Evolutionary conservation across 2,113 vertebrate species (phyloP).

Genomic region (Brachyhypopomus occidentalis): DNA sequence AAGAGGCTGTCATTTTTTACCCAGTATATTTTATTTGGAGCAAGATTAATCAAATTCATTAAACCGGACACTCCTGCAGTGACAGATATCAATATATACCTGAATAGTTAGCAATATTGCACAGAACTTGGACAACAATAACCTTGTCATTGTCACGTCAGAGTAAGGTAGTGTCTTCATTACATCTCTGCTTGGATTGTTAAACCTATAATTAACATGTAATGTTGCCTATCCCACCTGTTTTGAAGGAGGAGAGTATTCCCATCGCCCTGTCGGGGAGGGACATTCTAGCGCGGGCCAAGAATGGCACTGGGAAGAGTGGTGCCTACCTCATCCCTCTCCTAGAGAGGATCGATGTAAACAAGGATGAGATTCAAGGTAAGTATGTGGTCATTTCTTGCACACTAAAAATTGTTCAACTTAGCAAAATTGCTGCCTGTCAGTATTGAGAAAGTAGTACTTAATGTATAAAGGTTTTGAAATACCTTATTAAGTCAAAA

Average conservation of each 20-base stretch:
- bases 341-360: slow-evolving; percentile 79
- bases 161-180: not conserved
- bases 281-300: slow-evolving; percentile 78
- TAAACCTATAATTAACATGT: too few species aligned
- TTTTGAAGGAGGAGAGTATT: slow-evolving; percentile 79
- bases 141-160: too few species aligned
- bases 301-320: slow-evolving; percentile 80
- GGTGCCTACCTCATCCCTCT: slow-evolving; percentile 81
- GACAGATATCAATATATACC: not conserved
- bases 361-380: slow-evolving; percentile 80
- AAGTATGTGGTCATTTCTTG: slow-evolving; percentile 12
- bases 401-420: too few species aligned
- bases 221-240: not conserved
- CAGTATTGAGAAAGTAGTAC: not conserved
- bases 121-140: not conserved
- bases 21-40: too few species aligned
- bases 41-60: not conserved
- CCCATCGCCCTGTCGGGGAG: slow-evolving; percentile 79
- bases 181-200: not conserved
- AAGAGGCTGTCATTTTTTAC: too few species aligned
- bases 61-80: not conserved
- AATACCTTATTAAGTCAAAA: too few species aligned
- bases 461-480: too few species aligned
- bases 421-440: not conserved
- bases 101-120: not conserved